Evolutionary conservation across 2,797 vertebrate genomes (phyloP).

Genomic region (Esox lucius): DNA sequence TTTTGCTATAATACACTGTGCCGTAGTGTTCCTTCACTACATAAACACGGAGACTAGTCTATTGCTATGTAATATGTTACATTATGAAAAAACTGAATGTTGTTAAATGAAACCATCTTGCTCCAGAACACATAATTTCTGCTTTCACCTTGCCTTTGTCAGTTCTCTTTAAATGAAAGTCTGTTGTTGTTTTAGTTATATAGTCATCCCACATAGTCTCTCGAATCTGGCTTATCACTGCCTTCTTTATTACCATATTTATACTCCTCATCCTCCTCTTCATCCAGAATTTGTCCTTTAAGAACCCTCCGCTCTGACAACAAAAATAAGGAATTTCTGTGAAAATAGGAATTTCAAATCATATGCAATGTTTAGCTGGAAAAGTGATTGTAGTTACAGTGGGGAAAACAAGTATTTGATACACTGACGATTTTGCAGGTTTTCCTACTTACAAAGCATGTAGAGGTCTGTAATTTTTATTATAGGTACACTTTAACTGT

Average conservation of each 20-base stretch:
- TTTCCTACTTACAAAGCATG: too few relatives aligned
- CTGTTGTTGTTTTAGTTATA: neutral
- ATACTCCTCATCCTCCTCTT: conserved; percentile 21
- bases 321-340: neutral
- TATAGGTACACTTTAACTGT: too few relatives aligned
- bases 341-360: neutral
- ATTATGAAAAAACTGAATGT: neutral
- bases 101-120: neutral
- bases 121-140: neutral
- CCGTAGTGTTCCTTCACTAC: too few relatives aligned
- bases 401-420: too few relatives aligned
- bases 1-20: neutral
- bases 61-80: neutral
- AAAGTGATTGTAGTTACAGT: neutral
- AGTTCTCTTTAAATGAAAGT: neutral
- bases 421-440: too few relatives aligned
- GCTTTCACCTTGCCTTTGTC: neutral
- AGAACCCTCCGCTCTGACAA: conserved; percentile 14
- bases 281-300: conserved; percentile 14
- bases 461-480: too few relatives aligned
- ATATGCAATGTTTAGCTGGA: neutral
- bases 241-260: conserved; percentile 30
- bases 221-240: conserved; percentile 39
- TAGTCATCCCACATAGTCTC: conserved; percentile 42
- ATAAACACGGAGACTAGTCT: neutral